Evolutionary conservation across 2,888 invertebrate genomes (phyloP), one percentile per base, ranked within the genome.

Genomic region (Cyrtodaria siliqua): DNA sequence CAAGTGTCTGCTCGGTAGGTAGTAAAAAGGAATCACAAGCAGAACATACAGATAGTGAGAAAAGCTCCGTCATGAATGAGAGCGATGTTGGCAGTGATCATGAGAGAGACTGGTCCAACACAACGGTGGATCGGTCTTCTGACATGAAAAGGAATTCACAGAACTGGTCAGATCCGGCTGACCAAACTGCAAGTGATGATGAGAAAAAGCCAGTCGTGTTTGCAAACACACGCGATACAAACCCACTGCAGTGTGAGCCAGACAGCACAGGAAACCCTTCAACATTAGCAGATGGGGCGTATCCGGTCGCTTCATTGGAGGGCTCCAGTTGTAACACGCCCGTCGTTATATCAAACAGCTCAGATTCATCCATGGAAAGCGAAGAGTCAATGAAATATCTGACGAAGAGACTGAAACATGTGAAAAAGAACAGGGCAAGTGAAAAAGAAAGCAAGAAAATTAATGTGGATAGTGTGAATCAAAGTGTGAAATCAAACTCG

Each of bases 381-480:
- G 61, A 64, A 20, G 66, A 66, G 16, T 66, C 72, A 9, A 23
- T 73, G 42, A 73, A 67, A 59, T 73, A 73, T 56, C n/a, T 73
- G 2, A 73, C 73, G 12, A 73, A 73, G 55, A 33, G 56, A 56
- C 38, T 56, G 2, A 61, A 61, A 18, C 50, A n/a, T 23, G 27
- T 26, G 23, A 16, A 64, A 29, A 56, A 27, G 26, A 44, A 16
- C 44, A 44, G 44, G 16, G 14, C 52, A 20, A 52, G 23, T 52
- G 24, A 52, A 52, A 20, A 3, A 23, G 14, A 20, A 3, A 53
- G 18, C 26, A 40, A 33, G 1, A 26, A 1, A 63, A 23, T 23
- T 26, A 38, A 20, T 18, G 50, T 20, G 33, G 61, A 50, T n/a
- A 40, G 16, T 18, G 53, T 4, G n/a, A 52, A 29, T 40, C 29